Base-by-base conservation (phyloP, 30 jellyfish, hydroid and myxozoan genomes). In the Cassiopea andromeda region DNA sequence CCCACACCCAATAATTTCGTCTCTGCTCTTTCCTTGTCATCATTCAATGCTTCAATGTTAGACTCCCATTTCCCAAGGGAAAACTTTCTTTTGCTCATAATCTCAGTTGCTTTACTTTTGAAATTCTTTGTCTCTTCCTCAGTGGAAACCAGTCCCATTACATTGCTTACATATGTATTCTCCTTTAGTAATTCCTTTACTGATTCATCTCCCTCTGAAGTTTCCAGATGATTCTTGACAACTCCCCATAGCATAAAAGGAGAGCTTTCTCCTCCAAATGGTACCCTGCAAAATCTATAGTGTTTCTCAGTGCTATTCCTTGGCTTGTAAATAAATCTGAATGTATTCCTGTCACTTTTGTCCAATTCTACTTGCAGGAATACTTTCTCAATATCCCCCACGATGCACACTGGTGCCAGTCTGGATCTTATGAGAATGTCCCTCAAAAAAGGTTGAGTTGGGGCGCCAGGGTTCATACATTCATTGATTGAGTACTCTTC, bases 401-500 rank as follows among this genome's bases (percentile, higher is more conserved):
- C 80, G 1, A 84, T 54, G 38, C 87, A 84, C 6, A 84, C 92
- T 4, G 92, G 92, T 27, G 92, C 92, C 81, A 84, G 19, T 46
- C 92, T 72, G 54, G 92, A 84, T 57, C 92, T 84, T 1, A 84
- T 84, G 3, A 87, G 85, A 60, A 87, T 75, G 93, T 85, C 93
- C 93, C 88, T 73, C 69, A 85, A 49, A 15, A 85, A 78, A 8
- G 88, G 94, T 73, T 77, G 89, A 7, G 94, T 87, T 27, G 87
- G 81, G 78, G 92, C 87, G 81, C 92, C 94, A 38, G 94, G 94
- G 48, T 87, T 75, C 94, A 78, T 87, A 43, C 94, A 87, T 50
- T 87, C 94, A 78, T 75, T 87, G 64, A 87, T 87, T 45, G 89
- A 87, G 69, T 58, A 87, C 43, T 66, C 77, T 58, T 87, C 89